These are phyloP conservation scores for Lumbricus terrestris DNA, from an alignment of 2,888 invertebrate genomes.

Conservation along the genomic window DNA sequence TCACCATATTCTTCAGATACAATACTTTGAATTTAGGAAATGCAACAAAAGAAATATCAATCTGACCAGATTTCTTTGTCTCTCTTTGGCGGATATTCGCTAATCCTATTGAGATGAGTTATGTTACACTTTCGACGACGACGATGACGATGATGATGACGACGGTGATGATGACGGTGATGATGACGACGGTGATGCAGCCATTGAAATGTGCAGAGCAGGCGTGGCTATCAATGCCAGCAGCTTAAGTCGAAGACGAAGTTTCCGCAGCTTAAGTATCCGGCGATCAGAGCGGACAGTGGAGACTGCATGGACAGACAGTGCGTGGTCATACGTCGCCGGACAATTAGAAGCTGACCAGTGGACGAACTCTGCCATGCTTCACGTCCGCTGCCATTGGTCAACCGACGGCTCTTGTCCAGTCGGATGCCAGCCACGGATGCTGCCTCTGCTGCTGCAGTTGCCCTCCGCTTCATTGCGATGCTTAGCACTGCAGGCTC, in stretches of 20 bases:
- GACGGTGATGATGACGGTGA: conserved; percentile 21
- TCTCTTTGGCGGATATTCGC: neutral
- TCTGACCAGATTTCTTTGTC: neutral
- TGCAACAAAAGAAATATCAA: neutral
- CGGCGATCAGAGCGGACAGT: neutral
- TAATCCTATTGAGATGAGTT: neutral
- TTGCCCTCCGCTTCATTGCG: neutral
- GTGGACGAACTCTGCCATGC: neutral
- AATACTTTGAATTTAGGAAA: neutral
- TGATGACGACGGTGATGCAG: conserved; percentile 21
- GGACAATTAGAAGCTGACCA: neutral
- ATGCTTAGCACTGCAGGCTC: neutral
- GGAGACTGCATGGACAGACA: neutral
- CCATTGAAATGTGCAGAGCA: neutral
- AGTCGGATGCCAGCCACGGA: neutral
- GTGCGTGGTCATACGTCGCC: neutral
- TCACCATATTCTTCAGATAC: neutral
- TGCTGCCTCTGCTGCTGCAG: neutral
- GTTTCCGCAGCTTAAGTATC: neutral
- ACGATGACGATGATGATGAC: conserved; percentile 19
- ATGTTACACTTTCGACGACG: neutral
- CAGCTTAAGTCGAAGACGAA: too few relatives aligned
- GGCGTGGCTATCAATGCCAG: neutral
- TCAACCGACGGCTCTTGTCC: neutral
- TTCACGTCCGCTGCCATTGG: neutral